A percentile compares a stretch with the other conserved stretches of the same genome.
These are phyloP conservation scores for Herpetotheres cachinnans DNA, from an alignment of 2,113 vertebrate genomes.

Conservation along the genomic window DNA sequence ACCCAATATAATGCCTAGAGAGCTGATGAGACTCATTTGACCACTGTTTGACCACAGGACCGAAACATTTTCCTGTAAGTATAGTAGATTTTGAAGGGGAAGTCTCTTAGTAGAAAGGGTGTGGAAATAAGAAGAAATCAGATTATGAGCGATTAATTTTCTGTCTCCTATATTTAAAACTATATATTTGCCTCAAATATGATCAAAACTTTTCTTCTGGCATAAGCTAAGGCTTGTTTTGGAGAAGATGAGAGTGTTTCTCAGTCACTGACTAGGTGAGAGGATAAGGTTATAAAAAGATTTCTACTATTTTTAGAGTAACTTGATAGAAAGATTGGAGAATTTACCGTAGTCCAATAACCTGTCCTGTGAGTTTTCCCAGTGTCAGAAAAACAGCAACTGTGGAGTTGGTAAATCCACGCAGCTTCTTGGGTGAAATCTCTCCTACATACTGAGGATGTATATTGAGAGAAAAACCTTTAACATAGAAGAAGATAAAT, in stretches of 20 bases:
- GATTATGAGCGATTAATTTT: background rate
- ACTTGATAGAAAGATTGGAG: background rate
- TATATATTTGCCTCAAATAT: background rate
- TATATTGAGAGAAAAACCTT: slow-evolving; percentile 77
- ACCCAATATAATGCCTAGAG: slow-evolving; percentile 22
- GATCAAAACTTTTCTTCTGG: background rate
- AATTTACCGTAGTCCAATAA: slow-evolving; percentile 77
- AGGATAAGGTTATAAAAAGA: background rate
- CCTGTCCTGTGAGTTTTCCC: slow-evolving; percentile 78
- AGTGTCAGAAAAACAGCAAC: slow-evolving; percentile 73
- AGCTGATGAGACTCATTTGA: background rate
- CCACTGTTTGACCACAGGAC: background rate
- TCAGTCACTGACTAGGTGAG: background rate
- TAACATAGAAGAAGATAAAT: background rate
- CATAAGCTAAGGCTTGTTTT: background rate
- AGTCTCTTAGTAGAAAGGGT: background rate
- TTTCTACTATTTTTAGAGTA: background rate
- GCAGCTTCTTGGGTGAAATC: slow-evolving; percentile 77
- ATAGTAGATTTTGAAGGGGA: background rate
- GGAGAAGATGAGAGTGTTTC: background rate
- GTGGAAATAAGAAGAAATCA: background rate
- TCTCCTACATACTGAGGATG: slow-evolving; percentile 81
- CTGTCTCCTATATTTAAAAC: background rate
- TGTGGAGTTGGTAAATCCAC: slow-evolving; percentile 76
- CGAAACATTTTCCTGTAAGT: background rate